Base-by-base conservation (phyloP, 2,888 invertebrate species). In the Pseudoips prasinana region DNA sequence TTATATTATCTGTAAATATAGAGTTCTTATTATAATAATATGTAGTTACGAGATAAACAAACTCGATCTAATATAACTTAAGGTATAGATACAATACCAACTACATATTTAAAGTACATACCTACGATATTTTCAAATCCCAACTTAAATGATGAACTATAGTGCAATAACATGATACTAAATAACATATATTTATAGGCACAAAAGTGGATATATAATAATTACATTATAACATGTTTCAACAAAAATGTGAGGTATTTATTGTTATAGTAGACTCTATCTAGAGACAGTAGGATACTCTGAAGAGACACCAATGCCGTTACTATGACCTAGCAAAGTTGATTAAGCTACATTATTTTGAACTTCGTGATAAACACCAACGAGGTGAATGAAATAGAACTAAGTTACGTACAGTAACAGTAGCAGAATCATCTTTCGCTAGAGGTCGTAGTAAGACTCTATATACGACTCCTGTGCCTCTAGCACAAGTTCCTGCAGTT, bases 1-100 rank as follows among this genome's bases (percentile, higher is more conserved):
- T 88, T 87, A 86, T 88, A 87, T 89, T 89, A 87, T 87, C 69
- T 89, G 87, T 89, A 88, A 88, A 88, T 89, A 88, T 84, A 86
- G 79, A 82, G 82, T 85, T 87, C 80, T 82, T 86, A 86, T 63
- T 76, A 72, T 77, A 70, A 74, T 82, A 47, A 58, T 61, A 78
- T 77, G 71, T 74, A 77, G 68, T 68, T 78, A 79, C 73, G 77
- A 79, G 79, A 79, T 81, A 79, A 82, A 80, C 82, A 78, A 81
- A 81, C 85, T 78, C 77, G 72, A 73, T 78, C 74, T 81, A 77
- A 71, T 76, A 76, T 73, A 78, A 69, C 75, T 78, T 73, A 72
- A 46, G 73, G 65, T 67, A 71, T 67, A 76, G 60, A 73, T 77
- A 82, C 67, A 73, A 72, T 73, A 74, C 58, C 68, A 74, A 76